Evolutionary conservation across 2,797 vertebrate genomes (phyloP).

Genomic region (Phalloptychus januarius): DNA sequence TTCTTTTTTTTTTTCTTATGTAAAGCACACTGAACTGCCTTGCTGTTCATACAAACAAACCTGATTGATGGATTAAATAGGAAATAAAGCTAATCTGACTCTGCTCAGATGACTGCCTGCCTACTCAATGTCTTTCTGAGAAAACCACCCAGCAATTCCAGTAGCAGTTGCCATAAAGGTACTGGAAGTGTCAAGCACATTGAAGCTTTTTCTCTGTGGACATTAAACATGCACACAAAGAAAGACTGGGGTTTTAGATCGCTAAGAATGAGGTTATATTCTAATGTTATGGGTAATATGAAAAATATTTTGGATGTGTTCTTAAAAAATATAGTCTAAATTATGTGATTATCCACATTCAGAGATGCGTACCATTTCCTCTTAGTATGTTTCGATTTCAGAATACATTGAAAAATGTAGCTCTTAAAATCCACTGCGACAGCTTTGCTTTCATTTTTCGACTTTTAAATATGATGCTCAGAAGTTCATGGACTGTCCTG

Average conservation of each 20-base stretch:
- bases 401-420: constrained; percentile 13
- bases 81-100: constrained; percentile 1
- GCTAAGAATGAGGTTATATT: constrained; percentile 21
- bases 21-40: too few species aligned
- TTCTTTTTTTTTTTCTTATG: too few species aligned
- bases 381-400: constrained; percentile 23
- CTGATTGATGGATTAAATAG: too few species aligned
- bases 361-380: constrained; percentile 1
- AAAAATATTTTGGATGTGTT: not conserved
- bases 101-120: not conserved
- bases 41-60: not conserved
- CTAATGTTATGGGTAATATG: not conserved
- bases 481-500: constrained; percentile 58
- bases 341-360: not conserved
- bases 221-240: constrained; percentile 21
- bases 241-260: constrained; percentile 25
- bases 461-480: constrained; percentile 37
- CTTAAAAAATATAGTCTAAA: constrained; percentile 13
- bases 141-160: constrained; percentile 27
- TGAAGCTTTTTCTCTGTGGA: not conserved
- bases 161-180: constrained; percentile 18
- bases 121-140: constrained; percentile 15
- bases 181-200: constrained; percentile 25
- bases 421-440: constrained; percentile 24
- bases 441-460: constrained; percentile 31